Conservation (phyloP, 1,140 invertebrate genomes). For the Bombus cullumanus region DNA sequence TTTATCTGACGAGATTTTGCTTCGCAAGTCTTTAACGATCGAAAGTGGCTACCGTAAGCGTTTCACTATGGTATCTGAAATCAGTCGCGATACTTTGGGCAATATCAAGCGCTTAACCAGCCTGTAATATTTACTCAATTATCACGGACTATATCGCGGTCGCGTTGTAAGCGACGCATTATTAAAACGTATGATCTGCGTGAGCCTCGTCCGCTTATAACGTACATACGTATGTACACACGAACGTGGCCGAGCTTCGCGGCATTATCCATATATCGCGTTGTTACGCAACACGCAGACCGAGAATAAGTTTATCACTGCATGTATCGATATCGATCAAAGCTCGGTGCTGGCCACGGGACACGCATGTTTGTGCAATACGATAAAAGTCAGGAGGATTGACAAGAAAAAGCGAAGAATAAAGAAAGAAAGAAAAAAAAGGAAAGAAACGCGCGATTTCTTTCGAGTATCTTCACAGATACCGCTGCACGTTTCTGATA, state of each 20-base stretch:
- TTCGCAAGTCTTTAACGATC: background rate
- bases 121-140: constrained; percentile 14
- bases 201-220: background rate
- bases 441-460: background rate
- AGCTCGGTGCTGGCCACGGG: background rate
- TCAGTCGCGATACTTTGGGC: background rate
- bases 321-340: constrained; percentile 28
- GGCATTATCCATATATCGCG: background rate
- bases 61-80: background rate
- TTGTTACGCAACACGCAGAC: constrained; percentile 20
- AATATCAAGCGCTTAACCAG: background rate
- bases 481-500: background rate
- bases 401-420: background rate
- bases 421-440: background rate
- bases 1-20: background rate
- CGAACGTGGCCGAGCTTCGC: background rate
- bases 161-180: background rate
- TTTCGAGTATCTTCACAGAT: background rate
- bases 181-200: background rate
- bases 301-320: constrained; percentile 22
- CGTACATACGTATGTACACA: background rate
- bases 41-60: background rate
- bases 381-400: background rate
- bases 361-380: background rate
- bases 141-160: background rate